Conservation (phyloP, 1,140 invertebrate genomes). For the Achatina immaculata region DNA sequence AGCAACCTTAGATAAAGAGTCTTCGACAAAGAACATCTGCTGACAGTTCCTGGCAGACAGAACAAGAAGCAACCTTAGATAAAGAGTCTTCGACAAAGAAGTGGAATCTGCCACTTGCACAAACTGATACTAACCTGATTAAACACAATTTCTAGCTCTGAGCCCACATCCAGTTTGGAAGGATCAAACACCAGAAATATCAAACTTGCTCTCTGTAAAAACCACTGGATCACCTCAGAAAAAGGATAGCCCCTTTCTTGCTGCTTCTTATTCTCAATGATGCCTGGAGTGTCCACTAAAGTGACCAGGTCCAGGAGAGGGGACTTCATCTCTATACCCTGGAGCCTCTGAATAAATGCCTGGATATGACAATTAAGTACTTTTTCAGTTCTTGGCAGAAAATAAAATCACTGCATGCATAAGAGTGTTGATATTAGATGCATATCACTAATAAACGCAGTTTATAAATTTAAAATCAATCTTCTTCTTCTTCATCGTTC, state of each 20-base stretch:
- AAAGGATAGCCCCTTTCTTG: conserved; percentile 93
- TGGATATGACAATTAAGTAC: conserved; percentile 20
- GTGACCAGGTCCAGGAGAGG: conserved; percentile 91
- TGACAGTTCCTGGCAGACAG: too few species aligned
- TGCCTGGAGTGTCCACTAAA: conserved; percentile 95
- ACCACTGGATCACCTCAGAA: conserved; percentile 97
- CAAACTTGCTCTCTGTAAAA: conserved; percentile 93
- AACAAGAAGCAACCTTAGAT: neutral
- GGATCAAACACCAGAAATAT: conserved; percentile 96
- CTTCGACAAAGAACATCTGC: neutral
- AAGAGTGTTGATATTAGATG: neutral
- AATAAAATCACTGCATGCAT: neutral
- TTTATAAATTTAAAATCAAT: neutral
- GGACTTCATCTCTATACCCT: conserved; percentile 84
- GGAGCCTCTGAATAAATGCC: conserved; percentile 88
- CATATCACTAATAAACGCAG: neutral
- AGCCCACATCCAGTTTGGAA: conserved; percentile 92
- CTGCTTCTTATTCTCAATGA: conserved; percentile 92
- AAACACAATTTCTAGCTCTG: conserved; percentile 82
- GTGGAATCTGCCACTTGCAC: neutral
- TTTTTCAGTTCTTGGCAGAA: neutral
- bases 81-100: neutral
- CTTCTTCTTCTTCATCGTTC: too few species aligned
- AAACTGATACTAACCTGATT: neutral
- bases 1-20: too few species aligned